A percentile compares a stretch with the other conserved stretches of the same genome.
phyloP scores from a whole-genome alignment of 2,888 invertebrate species.

The Cryptocephalus primarius region DNA sequence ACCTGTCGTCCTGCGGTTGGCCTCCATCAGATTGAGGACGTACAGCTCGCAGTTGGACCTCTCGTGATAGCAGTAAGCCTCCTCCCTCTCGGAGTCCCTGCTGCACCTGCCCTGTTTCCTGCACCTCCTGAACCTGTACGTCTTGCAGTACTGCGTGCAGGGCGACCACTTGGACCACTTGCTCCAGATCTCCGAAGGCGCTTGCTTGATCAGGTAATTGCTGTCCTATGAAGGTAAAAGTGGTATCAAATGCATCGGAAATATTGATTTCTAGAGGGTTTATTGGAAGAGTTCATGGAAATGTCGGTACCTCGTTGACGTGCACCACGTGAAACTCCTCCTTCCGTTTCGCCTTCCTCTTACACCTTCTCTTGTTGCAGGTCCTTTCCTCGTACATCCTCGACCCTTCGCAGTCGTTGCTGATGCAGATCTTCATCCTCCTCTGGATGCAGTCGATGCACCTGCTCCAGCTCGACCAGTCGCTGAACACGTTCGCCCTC shows the following conservation, averaged over 20 bases:
- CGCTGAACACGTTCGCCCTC: neutral
- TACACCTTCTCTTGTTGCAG: constrained; percentile 33
- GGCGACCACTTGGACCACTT: constrained; percentile 64
- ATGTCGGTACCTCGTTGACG: constrained; percentile 18
- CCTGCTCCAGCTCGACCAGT: constrained; percentile 1
- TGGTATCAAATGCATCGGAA: neutral
- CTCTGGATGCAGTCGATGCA: constrained; percentile 47
- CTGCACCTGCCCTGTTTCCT: constrained; percentile 63
- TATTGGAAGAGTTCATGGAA: neutral
- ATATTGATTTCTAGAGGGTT: neutral
- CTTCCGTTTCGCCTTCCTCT: constrained; percentile 32
- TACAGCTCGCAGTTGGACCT: constrained; percentile 72
- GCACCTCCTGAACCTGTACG: constrained; percentile 68
- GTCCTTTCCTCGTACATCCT: constrained; percentile 34
- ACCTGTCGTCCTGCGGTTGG: too few relatives aligned
- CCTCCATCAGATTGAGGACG: constrained; percentile 33
- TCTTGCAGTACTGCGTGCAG: constrained; percentile 70
- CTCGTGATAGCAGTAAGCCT: constrained; percentile 75
- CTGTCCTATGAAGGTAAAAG: constrained; percentile 27
- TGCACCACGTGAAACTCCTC: constrained; percentile 28
- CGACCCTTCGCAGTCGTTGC: constrained; percentile 23
- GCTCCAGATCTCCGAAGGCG: constrained; percentile 45
- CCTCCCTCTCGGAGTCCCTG: constrained; percentile 66
- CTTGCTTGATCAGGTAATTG: constrained; percentile 24
- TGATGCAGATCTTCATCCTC: constrained; percentile 63